Percentiles rank a stretch among this genome's conserved stretches.
Conservation (phyloP, 2,113 vertebrate species). For the Anas platyrhynchos region DNA sequence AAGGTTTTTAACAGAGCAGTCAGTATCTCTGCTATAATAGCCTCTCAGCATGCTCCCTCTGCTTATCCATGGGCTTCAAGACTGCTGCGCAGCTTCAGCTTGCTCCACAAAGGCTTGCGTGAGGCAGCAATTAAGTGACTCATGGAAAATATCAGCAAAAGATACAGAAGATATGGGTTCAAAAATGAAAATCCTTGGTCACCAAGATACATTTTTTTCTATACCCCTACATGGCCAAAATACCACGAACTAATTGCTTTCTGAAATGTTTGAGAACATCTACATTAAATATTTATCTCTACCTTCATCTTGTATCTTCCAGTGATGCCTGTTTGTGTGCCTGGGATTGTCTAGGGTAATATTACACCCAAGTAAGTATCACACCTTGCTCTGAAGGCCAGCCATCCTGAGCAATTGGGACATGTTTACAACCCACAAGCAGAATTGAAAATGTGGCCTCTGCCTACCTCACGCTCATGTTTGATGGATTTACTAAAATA, state of each 20-base stretch:
- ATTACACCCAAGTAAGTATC: not conserved
- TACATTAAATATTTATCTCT: not conserved
- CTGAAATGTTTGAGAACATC: not conserved
- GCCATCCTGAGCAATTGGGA: not conserved
- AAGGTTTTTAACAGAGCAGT: not conserved
- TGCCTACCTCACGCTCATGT: not conserved
- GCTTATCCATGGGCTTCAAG: not conserved
- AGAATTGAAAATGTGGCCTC: not conserved
- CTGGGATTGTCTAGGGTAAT: rapidly evolving
- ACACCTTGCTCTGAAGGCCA: not conserved
- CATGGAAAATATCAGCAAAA: not conserved
- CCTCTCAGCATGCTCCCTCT: not conserved
- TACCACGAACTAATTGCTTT: not conserved
- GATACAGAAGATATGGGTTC: not conserved
- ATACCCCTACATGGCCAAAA: not conserved
- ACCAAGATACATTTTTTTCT: not conserved
- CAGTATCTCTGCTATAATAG: not conserved
- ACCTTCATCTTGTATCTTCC: not conserved
- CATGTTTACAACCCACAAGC: not conserved
- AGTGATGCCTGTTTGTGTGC: not conserved
- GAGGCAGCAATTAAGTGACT: slow-evolving; percentile 18
- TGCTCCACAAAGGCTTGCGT: not conserved
- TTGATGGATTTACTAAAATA: not conserved
- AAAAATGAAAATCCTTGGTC: not conserved
- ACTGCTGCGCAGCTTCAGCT: not conserved